These are phyloP conservation scores for Chelonoidis abingdonii DNA, from an alignment of 2,113 vertebrate species.

Conservation along the genomic window DNA sequence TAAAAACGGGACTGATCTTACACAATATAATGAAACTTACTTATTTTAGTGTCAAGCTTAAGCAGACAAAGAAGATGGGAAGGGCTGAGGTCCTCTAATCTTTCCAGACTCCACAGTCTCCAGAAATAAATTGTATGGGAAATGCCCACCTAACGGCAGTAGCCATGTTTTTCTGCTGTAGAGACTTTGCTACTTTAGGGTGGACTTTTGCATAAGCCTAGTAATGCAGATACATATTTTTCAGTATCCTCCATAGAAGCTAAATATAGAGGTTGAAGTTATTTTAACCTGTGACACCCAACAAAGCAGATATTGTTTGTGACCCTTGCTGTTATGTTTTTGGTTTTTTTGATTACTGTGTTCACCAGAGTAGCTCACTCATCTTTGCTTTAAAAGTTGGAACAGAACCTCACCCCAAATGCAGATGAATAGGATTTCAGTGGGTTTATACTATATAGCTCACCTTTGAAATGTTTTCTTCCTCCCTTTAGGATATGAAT, in stretches of 20 bases:
- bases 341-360: background rate
- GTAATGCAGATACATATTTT: fast-evolving
- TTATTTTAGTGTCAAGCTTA: background rate
- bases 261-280: background rate
- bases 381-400: background rate
- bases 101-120: background rate
- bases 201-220: background rate
- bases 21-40: background rate
- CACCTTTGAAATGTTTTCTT: background rate
- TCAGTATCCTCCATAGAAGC: background rate
- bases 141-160: background rate
- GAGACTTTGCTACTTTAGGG: fast-evolving
- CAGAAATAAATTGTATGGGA: background rate
- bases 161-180: background rate
- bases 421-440: background rate
- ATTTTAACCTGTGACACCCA: background rate
- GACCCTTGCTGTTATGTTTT: background rate
- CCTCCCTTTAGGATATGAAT: conserved; percentile 84
- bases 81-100: background rate
- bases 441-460: background rate
- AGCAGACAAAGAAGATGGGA: background rate
- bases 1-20: fast-evolving
- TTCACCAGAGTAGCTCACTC: background rate
- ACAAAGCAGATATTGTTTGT: background rate
- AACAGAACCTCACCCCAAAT: background rate